phyloP scores from a whole-genome alignment of 1,140 invertebrate genomes.

The Drosophila bipectinata region DNA sequence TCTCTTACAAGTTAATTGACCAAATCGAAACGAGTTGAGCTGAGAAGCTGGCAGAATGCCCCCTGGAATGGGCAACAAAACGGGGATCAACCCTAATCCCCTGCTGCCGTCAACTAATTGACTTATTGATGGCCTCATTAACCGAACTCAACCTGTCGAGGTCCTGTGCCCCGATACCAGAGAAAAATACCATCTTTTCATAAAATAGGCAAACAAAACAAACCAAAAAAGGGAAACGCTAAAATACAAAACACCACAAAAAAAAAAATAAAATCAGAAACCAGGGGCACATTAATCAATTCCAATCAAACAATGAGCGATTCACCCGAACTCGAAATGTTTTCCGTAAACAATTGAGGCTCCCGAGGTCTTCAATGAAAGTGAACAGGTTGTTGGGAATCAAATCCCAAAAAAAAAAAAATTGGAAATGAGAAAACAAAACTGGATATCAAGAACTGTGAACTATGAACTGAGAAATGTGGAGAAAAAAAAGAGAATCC shows the following conservation, averaged over 20 bases:
- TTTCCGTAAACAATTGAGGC: conserved; percentile 67
- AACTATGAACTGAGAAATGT: background rate
- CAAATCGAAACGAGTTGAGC: conserved; percentile 25
- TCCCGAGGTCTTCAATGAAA: conserved; percentile 61
- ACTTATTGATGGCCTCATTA: conserved; percentile 78
- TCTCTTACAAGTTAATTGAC: conserved; percentile 37
- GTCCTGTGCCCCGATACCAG: background rate
- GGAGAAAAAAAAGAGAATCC: background rate
- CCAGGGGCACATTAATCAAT: conserved; percentile 73
- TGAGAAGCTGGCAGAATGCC: background rate
- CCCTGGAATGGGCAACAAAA: conserved; percentile 11
- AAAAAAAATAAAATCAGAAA: background rate
- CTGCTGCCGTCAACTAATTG: conserved; percentile 67
- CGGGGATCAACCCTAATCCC: conserved; percentile 40
- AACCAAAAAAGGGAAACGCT: conserved; percentile 39
- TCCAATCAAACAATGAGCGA: conserved; percentile 58
- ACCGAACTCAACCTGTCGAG: conserved; percentile 49
- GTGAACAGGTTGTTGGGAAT: conserved; percentile 65
- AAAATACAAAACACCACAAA: background rate
- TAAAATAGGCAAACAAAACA: conserved; percentile 38
- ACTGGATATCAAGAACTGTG: background rate
- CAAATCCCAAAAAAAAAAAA: background rate
- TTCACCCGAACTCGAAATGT: conserved; percentile 68
- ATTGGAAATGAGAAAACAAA: no score
- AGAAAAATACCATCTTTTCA: background rate